Evolutionary conservation across 2,113 vertebrate species (phyloP).

Genomic region (Cathartes aura): DNA sequence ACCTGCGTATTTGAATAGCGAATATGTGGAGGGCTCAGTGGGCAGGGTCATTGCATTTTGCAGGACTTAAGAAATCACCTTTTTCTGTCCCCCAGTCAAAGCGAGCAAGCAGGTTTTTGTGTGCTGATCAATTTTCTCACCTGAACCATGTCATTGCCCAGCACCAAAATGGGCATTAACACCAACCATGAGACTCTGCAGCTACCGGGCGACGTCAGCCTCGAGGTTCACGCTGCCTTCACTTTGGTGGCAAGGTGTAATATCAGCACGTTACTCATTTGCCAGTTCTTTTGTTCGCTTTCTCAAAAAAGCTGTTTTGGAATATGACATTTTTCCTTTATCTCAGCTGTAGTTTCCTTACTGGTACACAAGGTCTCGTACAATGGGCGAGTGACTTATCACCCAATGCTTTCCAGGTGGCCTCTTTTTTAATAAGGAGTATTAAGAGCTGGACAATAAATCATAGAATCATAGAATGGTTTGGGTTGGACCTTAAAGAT

Average conservation of each 20-base stretch:
- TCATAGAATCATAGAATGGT: neutral
- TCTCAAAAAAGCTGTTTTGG: neutral
- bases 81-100: neutral
- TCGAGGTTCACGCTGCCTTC: neutral
- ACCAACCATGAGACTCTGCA: neutral
- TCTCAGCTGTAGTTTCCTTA: neutral
- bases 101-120: neutral
- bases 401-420: neutral
- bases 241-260: neutral
- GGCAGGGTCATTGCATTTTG: neutral
- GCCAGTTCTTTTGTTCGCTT: accelerated
- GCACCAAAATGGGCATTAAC: neutral
- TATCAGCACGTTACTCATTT: neutral
- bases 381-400: neutral
- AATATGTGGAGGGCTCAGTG: accelerated
- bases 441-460: neutral
- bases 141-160: neutral
- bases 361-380: neutral
- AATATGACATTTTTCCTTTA: neutral
- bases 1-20: neutral
- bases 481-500: too few species aligned
- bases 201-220: neutral
- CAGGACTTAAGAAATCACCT: neutral
- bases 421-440: neutral
- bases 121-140: neutral